These are phyloP conservation scores for Oncorhynchus clarkii DNA, from an alignment of 2,113 vertebrate genomes.

Conservation along the genomic window DNA sequence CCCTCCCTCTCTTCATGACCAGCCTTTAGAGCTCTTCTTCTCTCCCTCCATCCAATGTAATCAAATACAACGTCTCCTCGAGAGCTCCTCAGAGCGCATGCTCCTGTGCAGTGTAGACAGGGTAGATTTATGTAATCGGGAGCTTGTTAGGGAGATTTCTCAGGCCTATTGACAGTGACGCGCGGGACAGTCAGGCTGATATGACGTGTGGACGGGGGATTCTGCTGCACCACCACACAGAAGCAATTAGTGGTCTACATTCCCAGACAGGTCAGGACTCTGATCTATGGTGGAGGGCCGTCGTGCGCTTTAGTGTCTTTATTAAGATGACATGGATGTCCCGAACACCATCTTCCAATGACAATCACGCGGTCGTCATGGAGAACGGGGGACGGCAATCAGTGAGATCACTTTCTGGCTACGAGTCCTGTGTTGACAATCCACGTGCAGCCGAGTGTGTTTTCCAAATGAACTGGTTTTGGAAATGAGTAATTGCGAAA, in stretches of 20 bases:
- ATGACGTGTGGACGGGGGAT: constrained; percentile 80
- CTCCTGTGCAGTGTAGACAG: constrained; percentile 32
- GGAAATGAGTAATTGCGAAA: constrained; percentile 67
- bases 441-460: constrained; percentile 65
- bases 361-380: constrained; percentile 84
- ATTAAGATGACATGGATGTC: constrained; percentile 92
- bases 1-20: constrained; percentile 49
- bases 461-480: constrained; percentile 81
- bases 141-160: constrained; percentile 92
- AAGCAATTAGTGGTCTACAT: constrained; percentile 95
- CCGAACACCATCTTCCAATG: constrained; percentile 75
- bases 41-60: constrained; percentile 41
- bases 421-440: constrained; percentile 66
- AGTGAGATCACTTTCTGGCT: constrained; percentile 73
- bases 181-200: constrained; percentile 68
- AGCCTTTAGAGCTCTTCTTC: constrained; percentile 29
- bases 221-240: constrained; percentile 87
- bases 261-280: constrained; percentile 86
- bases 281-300: constrained; percentile 75
- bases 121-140: constrained; percentile 76
- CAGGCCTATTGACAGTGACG: constrained; percentile 78
- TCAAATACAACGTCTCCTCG: constrained; percentile 68
- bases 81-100: constrained; percentile 55
- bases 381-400: constrained; percentile 72
- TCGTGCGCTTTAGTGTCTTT: constrained; percentile 84